These are phyloP conservation scores for Mycogona germanica DNA, from an alignment of 2,888 invertebrate genomes.

Conservation along the genomic window DNA sequence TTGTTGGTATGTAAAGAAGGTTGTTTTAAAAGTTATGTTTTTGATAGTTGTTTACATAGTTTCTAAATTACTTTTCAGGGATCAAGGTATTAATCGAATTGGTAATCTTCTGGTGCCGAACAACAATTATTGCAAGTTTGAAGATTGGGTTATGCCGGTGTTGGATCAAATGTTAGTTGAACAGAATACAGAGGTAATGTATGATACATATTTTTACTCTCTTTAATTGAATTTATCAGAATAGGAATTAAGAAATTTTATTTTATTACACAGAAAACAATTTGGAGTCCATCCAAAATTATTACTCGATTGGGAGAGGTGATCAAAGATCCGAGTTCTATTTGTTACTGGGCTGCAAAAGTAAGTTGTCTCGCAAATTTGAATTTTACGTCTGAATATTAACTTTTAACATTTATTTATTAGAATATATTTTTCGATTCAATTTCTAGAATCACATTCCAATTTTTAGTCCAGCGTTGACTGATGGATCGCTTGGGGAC, in stretches of 20 bases:
- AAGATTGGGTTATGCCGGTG: slow-evolving; percentile 92
- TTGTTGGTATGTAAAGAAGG: too few species aligned
- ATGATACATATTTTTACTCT: neutral
- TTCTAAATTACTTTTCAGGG: slow-evolving; percentile 44
- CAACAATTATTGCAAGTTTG: slow-evolving; percentile 94
- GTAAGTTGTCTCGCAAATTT: slow-evolving; percentile 24
- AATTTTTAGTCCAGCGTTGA: slow-evolving; percentile 92
- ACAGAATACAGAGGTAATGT: slow-evolving; percentile 53
- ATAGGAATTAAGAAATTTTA: neutral
- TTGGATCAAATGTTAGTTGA: slow-evolving; percentile 81
- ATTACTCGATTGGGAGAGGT: slow-evolving; percentile 73
- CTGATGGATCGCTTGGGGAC: slow-evolving; percentile 94
- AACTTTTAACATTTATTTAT: neutral
- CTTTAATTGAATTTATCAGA: neutral
- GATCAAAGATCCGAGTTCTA: slow-evolving; percentile 80
- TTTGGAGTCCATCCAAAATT: slow-evolving; percentile 89
- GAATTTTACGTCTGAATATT: neutral
- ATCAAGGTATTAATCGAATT: slow-evolving; percentile 77
- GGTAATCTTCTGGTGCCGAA: slow-evolving; percentile 96
- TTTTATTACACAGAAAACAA: slow-evolving; percentile 34
- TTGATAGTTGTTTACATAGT: slow-evolving; percentile 17
- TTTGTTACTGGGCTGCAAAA: slow-evolving; percentile 93
- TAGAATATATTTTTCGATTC: slow-evolving; percentile 2
- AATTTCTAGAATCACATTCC: slow-evolving; percentile 70
- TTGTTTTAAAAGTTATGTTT: neutral